Evolutionary conservation across 1,140 invertebrate genomes (phyloP), one percentile per base, ranked within the genome.

Genomic region (Holcopasites calliopsidis): DNA sequence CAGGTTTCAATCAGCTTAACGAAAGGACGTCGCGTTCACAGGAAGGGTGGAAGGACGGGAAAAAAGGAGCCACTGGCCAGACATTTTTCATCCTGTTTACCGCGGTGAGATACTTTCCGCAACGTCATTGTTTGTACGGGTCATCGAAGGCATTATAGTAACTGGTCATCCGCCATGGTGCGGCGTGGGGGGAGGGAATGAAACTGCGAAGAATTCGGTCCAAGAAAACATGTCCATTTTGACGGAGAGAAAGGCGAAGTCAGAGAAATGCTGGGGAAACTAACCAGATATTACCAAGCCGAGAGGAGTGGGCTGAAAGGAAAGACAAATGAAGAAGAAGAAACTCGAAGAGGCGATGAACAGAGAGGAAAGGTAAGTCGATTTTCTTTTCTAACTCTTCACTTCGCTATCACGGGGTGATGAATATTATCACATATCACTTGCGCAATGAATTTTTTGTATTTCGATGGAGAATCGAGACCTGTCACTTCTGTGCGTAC

Each of bases 391-490:
- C 11, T 13, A 44, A 44, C 11, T 3, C 42, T 10, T 44, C 42
- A 13, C 10, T 44, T 44, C 7, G 42, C 42, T 44, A 44, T 1
- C 42, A n/a, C n/a, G n/a, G 71, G 57, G 54, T 82, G 85, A 85
- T 85, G 85, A 86, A 84, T 85, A 84, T 87, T 83, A 86, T 87
- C n/a, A n/a, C n/a, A n/a, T n/a, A n/a, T n/a, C n/a, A n/a, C n/a
- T 87, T 79, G 76, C 83, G 72, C 86, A 86, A 87, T 84, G 85
- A 85, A 88, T 87, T 86, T 85, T 86, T 83, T 77, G 80, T 84
- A 86, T 79, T 80, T 85, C 72, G 62, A 44, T 65, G 55, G 52
- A 64, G 50, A 54, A 58, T 38, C 72, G 58, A 82, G 33, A n/a
- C n/a, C 57, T 83, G 79, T 70, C 80, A 86, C 86, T 88, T 86